Evolutionary conservation across 2,888 invertebrate species (phyloP), one percentile per base, ranked within the genome.

Genomic region (Sinelater perroti): DNA sequence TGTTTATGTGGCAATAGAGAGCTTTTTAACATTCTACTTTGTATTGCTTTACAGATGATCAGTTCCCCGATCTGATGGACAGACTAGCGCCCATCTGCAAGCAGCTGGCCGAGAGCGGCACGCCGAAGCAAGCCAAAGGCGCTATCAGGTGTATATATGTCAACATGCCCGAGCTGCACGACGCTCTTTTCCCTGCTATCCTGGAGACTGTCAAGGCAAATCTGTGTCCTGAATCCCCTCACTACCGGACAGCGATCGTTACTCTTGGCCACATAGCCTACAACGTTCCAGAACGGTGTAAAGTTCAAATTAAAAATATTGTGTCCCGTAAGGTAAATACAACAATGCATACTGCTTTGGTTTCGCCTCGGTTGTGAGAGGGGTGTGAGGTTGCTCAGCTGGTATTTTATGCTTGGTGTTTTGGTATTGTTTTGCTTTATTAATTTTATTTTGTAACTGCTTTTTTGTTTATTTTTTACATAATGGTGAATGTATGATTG

Each of bases 111-210:
- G 88, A 92, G 70, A 87, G 87, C 33, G 97, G 97, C 7, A 92
- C 93, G 2, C 90, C 94, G 1, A 96, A 96, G 77, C 97, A 97
- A 79, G 95, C 97, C 3, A 98, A 98, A 79, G 95, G 97, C 71
- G 96, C 97, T 2, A 90, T 98, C 59, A 87, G 94, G 66, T 97
- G 97, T 78, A 86, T 98, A 49, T 92, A 86, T 76, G 89, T 92
- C 38, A 94, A 95, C 78, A 89, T 91, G 80, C 82, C 83, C 2
- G 83, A 83, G 36, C 79, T 87, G 70, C 87, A 87, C 72, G 90
- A 89, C 67, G 84, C 85, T 50, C 87, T 93, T 66, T 95, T 94
- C 79, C 88, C 90, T 1, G 89, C 90, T 68, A 90, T 94, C 67
- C 82, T 95, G 71, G 93, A 95, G 68, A 86, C 87, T 55, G 80